A percentile compares a stretch with the other conserved stretches of the same genome.
phyloP scores from a whole-genome alignment of 2,113 vertebrate species.

The Syngnathus floridae region DNA sequence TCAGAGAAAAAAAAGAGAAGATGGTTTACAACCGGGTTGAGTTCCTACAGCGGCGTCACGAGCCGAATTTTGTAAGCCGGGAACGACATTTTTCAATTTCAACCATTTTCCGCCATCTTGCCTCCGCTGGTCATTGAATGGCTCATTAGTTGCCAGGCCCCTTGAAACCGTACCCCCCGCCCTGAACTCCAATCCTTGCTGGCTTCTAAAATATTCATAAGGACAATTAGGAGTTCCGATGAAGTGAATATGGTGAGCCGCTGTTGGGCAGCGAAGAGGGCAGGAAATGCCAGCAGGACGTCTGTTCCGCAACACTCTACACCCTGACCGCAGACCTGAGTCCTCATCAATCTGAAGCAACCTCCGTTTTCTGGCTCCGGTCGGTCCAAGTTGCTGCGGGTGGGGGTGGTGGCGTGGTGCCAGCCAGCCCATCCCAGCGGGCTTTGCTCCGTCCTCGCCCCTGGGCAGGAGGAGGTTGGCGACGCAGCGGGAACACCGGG shows the following conservation, averaged over 20 bases:
- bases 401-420: constrained; percentile 47
- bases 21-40: constrained; percentile 12
- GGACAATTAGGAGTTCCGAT: constrained; percentile 77
- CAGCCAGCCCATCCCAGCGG: constrained; percentile 60
- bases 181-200: constrained; percentile 67
- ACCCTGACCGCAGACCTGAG: constrained; percentile 60
- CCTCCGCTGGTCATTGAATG: constrained; percentile 55
- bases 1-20: constrained; percentile 28
- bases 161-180: constrained; percentile 70
- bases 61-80: neutral
- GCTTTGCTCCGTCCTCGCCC: constrained; percentile 59
- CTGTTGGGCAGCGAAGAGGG: constrained; percentile 54
- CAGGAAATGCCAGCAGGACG: constrained; percentile 68
- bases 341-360: constrained; percentile 71
- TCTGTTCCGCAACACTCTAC: constrained; percentile 61
- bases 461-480: constrained; percentile 55
- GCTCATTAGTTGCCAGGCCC: constrained; percentile 70
- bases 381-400: constrained; percentile 51
- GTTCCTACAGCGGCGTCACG: constrained; percentile 15
- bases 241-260: constrained; percentile 62
- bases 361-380: constrained; percentile 59
- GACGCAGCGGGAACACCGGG: neutral
- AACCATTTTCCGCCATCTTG: constrained; percentile 10
- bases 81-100: neutral
- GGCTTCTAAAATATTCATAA: constrained; percentile 78